Evolutionary conservation across 2,113 vertebrate genomes (phyloP), one percentile per base, ranked within the genome.

Genomic region (Eurypyga helias): DNA sequence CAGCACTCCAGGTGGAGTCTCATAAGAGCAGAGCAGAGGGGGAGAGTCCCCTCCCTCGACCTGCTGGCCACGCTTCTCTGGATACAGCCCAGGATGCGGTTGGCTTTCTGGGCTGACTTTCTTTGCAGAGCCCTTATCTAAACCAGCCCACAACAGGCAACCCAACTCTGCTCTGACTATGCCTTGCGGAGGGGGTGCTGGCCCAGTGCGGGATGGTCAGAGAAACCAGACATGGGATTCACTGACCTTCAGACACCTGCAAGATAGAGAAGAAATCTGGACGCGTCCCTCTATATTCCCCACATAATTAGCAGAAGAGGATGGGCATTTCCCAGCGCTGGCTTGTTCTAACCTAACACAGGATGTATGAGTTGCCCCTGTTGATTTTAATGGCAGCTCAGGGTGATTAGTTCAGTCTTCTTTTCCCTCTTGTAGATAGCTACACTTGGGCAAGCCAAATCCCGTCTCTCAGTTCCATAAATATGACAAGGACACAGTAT

Each of bases 131-230:
- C 33, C 25, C 62, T 64, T 51, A 28, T 26, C 28, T 85, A 46
- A 51, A 64, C 25, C 48, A 62, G 48, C 11, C 24, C 20, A 4
- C 13, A 49, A 58, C 17, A 81, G 33, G 25, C 28, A 64, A 69
- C 36, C 23, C 33, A 75, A 15, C 6, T 34, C 57, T 36, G 26
- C 31, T 73, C 48, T 51, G 49, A 58, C 28, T 61, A 15, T 0
- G 0, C 18, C 69, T 61, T 34, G n/a, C 5, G 10, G 52, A 60
- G 19, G 4, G 16, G 5, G 7, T 73, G 36, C 51, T 60, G 31
- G 52, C 29, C 70, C 28, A 36, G 57, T 79, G 51, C 1, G 1
- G 33, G 41, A 45, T 0, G 1, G 25, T 24, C 1, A 0, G 43
- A 76, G 55, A 79, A 58, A 82, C 11, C 34, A 45, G 34, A 9